phyloP scores from a whole-genome alignment of 2,888 invertebrate species.

The Cepaea hortensis region DNA sequence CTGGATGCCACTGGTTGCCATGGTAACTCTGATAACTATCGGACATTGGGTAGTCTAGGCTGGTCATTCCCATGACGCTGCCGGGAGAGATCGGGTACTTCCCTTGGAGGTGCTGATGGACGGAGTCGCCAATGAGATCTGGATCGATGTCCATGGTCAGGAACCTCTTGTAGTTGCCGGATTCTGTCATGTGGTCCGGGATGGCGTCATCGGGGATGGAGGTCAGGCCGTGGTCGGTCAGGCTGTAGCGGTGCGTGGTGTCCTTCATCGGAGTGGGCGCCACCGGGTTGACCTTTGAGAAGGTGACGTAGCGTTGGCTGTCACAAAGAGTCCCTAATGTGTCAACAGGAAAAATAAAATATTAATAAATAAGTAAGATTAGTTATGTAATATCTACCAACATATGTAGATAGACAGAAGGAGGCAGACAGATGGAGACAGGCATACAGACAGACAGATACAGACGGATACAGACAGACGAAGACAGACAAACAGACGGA shows the following conservation, averaged over 20 bases:
- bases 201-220: conserved; percentile 15
- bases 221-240: conserved; percentile 56
- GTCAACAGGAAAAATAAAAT: not conserved
- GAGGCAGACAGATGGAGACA: no score
- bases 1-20: conserved; percentile 40
- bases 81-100: conserved; percentile 18
- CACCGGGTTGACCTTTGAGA: conserved; percentile 46
- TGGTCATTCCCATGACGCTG: conserved; percentile 46
- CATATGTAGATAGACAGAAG: no score
- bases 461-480: no score
- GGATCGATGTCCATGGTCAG: conserved; percentile 58
- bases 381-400: not conserved
- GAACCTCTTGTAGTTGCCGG: conserved; percentile 60
- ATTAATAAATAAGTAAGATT: not conserved
- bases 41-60: conserved; percentile 25
- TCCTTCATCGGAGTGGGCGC: conserved; percentile 38
- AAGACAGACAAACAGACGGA: no score
- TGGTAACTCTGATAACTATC: conserved; percentile 37
- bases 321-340: not conserved
- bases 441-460: no score
- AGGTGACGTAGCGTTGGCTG: conserved; percentile 49
- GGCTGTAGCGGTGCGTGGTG: conserved; percentile 54
- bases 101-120: conserved; percentile 16
- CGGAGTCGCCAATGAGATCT: conserved; percentile 50
- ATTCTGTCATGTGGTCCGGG: conserved; percentile 58